Evolutionary conservation across 2,113 vertebrate species (phyloP).

Genomic region (Tautogolabrus adspersus): DNA sequence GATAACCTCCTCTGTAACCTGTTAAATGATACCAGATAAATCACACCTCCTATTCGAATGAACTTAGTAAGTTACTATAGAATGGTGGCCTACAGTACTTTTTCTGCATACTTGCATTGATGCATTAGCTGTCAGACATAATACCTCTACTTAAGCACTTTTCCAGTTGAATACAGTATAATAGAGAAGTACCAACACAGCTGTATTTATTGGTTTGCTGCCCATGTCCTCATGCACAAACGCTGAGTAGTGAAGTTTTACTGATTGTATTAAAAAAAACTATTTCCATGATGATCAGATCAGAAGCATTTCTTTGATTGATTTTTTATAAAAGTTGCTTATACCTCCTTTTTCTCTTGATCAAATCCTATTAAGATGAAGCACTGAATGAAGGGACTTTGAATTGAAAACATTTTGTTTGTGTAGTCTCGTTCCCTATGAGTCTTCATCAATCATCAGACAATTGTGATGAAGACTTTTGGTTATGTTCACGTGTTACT

Average conservation of each 20-base stretch:
- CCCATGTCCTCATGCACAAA: constrained; percentile 33
- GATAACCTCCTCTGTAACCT: too few species aligned
- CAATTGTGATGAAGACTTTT: too few species aligned
- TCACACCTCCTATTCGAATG: not conserved
- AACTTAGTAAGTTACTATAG: not conserved
- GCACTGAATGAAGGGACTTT: not conserved
- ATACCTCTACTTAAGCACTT: constrained; percentile 40
- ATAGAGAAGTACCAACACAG: constrained; percentile 9
- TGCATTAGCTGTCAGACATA: constrained; percentile 38
- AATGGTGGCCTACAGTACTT: constrained; percentile 15
- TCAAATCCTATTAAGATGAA: not conserved
- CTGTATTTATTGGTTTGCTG: constrained; percentile 47
- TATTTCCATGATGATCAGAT: constrained; percentile 1
- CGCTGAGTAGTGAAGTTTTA: constrained; percentile 28
- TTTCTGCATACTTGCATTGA: constrained; percentile 38
- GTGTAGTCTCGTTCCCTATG: too few species aligned
- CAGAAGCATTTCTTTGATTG: constrained; percentile 25
- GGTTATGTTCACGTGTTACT: not conserved
- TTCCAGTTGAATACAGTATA: constrained; percentile 29
- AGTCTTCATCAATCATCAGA: too few species aligned
- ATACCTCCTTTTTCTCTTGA: not conserved
- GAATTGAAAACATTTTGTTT: too few species aligned
- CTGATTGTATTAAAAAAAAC: constrained; percentile 20
- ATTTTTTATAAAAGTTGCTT: constrained; percentile 13
- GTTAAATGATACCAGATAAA: not conserved